These are phyloP conservation scores for Lasioglossum baleicum DNA, from an alignment of 1,140 invertebrate species.

Conservation along the genomic window DNA sequence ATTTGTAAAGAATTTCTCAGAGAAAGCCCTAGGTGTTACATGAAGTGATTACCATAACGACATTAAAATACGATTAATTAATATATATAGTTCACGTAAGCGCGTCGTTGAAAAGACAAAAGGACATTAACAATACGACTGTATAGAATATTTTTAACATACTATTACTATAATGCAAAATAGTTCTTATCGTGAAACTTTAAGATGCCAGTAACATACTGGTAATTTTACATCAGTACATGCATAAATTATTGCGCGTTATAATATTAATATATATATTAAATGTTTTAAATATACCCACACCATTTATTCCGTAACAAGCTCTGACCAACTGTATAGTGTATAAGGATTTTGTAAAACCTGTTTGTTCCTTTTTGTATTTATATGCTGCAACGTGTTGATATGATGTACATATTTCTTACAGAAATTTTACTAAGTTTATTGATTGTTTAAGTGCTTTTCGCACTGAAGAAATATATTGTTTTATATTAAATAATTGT, in stretches of 20 bases:
- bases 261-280: neutral
- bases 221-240: neutral
- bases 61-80: constrained; percentile 4
- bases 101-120: neutral
- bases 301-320: neutral
- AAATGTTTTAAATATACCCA: neutral
- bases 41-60: constrained; percentile 1
- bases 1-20: neutral
- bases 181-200: constrained; percentile 7
- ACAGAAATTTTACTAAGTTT: constrained; percentile 20
- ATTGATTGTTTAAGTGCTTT: constrained; percentile 16
- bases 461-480: constrained; percentile 28
- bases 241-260: neutral
- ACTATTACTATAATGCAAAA: neutral
- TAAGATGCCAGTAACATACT: neutral
- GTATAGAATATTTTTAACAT: neutral
- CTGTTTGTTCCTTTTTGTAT: constrained; percentile 26
- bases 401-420: constrained; percentile 34
- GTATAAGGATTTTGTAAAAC: constrained; percentile 6
- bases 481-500: constrained; percentile 29
- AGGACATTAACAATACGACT: constrained; percentile 1
- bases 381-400: constrained; percentile 5
- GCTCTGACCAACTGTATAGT: neutral
- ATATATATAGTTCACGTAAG: neutral
- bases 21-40: constrained; percentile 9